Conservation (phyloP, 2,113 vertebrate species). For the Carassius auratus region DNA sequence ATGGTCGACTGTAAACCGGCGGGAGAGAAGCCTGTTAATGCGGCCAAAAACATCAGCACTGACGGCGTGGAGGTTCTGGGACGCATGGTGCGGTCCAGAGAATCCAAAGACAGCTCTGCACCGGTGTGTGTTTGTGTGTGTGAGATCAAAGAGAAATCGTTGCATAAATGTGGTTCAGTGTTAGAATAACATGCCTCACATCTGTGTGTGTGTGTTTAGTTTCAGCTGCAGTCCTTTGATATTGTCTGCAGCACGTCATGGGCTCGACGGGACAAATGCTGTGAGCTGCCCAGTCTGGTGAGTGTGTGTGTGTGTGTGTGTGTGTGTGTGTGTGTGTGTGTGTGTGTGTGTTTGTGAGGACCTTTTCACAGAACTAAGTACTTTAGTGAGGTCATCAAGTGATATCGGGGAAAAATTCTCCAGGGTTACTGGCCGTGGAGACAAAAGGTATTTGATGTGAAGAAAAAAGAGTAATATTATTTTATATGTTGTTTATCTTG, state of each 20-base stretch:
- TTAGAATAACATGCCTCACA: not conserved
- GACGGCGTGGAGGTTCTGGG: constrained; percentile 91
- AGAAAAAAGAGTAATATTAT: too few relatives aligned
- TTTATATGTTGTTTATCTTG: too few relatives aligned
- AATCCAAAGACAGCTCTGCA: constrained; percentile 86
- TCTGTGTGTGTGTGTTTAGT: constrained; percentile 71
- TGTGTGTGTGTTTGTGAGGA: constrained; percentile 1
- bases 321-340: constrained; percentile 51
- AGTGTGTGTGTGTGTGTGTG: constrained; percentile 63
- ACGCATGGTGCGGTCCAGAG: constrained; percentile 89
- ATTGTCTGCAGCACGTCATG: constrained; percentile 92
- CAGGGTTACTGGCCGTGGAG: too few relatives aligned
- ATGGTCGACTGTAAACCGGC: constrained; percentile 91
- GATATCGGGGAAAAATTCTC: too few relatives aligned
- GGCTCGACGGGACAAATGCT: constrained; percentile 94
- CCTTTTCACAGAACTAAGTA: too few relatives aligned
- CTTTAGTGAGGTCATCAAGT: too few relatives aligned
- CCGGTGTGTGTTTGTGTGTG: constrained; percentile 76
- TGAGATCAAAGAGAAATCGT: not conserved
- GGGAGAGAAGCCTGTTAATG: constrained; percentile 84
- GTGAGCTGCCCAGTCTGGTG: constrained; percentile 94
- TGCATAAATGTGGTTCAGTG: not conserved
- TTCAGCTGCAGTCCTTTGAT: constrained; percentile 96
- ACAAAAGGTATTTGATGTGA: too few relatives aligned
- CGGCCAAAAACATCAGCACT: constrained; percentile 87